phyloP scores from a whole-genome alignment of 1,140 invertebrate genomes.

The Camponotus pennsylvanicus region DNA sequence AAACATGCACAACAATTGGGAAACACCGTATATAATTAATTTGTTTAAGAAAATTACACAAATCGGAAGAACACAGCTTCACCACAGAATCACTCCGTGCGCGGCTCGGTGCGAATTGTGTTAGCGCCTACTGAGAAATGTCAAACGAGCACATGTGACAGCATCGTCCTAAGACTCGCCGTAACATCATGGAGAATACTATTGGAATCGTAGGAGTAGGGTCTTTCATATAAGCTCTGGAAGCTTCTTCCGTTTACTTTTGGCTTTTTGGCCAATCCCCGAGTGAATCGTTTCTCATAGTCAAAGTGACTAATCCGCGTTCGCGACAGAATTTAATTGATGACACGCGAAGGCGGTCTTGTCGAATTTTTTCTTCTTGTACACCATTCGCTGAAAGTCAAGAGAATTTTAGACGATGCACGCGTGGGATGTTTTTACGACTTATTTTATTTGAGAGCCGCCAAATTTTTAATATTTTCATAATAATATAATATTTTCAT shows the following conservation, averaged over 20 bases:
- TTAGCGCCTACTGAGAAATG: slow-evolving; percentile 73
- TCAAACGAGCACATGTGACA: slow-evolving; percentile 68
- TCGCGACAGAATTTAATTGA: slow-evolving; percentile 32
- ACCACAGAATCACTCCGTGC: slow-evolving; percentile 44
- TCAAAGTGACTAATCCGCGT: slow-evolving; percentile 20
- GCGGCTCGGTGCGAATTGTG: slow-evolving; percentile 62
- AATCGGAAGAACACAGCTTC: slow-evolving; percentile 2
- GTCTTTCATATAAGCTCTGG: slow-evolving; percentile 39
- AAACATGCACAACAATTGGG: background rate
- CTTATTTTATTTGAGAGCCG: background rate
- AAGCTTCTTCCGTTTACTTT: slow-evolving; percentile 43
- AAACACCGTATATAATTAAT: background rate
- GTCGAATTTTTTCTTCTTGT: background rate
- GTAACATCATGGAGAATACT: slow-evolving; percentile 48
- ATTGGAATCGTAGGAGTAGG: slow-evolving; percentile 70
- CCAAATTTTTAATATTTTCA: background rate
- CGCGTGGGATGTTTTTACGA: background rate
- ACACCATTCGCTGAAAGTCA: background rate
- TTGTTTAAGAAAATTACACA: background rate
- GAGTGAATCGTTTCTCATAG: slow-evolving; percentile 38
- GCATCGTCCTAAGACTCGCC: slow-evolving; percentile 24
- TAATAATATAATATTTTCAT: background rate
- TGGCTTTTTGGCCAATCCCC: slow-evolving; percentile 58
- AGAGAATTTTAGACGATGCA: background rate
- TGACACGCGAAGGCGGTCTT: background rate